These are phyloP conservation scores for Neoascia interrupta DNA, from an alignment of 2,888 invertebrate species.

Conservation along the genomic window DNA sequence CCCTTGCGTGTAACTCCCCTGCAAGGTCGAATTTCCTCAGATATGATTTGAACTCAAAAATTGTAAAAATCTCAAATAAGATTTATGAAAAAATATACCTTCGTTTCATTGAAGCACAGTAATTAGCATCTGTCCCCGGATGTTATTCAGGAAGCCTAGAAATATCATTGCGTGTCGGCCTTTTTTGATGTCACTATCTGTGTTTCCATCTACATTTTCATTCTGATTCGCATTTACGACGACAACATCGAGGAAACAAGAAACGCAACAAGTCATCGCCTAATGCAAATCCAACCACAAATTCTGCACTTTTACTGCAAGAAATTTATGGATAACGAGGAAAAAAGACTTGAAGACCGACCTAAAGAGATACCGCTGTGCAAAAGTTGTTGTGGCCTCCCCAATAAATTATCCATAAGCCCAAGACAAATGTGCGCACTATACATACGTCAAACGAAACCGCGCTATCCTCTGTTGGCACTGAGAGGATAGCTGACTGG, in stretches of 20 bases:
- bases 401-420: slow-evolving; percentile 56
- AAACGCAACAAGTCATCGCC: slow-evolving; percentile 14
- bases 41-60: no score
- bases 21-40: no score
- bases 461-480: no score
- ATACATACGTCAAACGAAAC: slow-evolving; percentile 46
- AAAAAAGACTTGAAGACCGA: no score
- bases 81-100: no score
- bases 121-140: slow-evolving; percentile 32
- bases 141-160: slow-evolving; percentile 9
- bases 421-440: slow-evolving; percentile 32
- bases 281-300: slow-evolving; percentile 39
- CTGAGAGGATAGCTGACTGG: background rate
- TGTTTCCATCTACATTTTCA: slow-evolving; percentile 10
- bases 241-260: background rate
- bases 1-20: no score
- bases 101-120: no score
- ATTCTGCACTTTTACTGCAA: slow-evolving; percentile 16
- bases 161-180: slow-evolving; percentile 33
- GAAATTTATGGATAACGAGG: background rate
- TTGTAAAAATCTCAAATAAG: no score
- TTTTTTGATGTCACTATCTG: slow-evolving; percentile 29
- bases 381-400: slow-evolving; percentile 35
- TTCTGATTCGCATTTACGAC: slow-evolving; percentile 6
- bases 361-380: slow-evolving; percentile 13